phyloP scores from a whole-genome alignment of 1,140 invertebrate species.

The Drosophila kohkoa region DNA sequence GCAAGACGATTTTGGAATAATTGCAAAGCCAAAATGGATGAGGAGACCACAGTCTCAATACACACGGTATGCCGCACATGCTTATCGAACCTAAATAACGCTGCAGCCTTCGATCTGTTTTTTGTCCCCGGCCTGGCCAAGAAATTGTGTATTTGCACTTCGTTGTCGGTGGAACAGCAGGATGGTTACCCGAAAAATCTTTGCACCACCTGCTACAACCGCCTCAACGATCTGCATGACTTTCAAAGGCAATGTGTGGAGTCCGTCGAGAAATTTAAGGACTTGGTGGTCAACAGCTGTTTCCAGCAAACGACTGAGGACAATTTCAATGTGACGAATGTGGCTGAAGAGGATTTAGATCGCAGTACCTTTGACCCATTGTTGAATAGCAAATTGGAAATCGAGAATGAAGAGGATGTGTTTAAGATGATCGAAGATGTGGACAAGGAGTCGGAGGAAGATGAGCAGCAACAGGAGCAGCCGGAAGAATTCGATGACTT shows the following conservation, averaged over 20 bases:
- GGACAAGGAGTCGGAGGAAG: constrained; percentile 67
- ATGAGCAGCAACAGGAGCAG: constrained; percentile 38
- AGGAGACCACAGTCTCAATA: constrained; percentile 57
- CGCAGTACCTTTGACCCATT: background rate
- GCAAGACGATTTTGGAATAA: background rate
- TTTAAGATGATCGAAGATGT: constrained; percentile 77
- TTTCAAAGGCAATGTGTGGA: constrained; percentile 76
- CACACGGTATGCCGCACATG: constrained; percentile 76
- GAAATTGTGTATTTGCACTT: constrained; percentile 74
- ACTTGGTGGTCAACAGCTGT: constrained; percentile 56
- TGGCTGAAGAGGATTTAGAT: constrained; percentile 26
- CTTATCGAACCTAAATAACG: constrained; percentile 59
- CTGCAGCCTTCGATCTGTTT: constrained; percentile 66
- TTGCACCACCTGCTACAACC: constrained; percentile 63
- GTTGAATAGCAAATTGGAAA: constrained; percentile 65
- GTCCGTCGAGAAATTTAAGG: constrained; percentile 71
- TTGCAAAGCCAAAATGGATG: constrained; percentile 42
- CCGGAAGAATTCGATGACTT: constrained; percentile 39
- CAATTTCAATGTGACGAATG: constrained; percentile 47
- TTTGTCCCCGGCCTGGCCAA: constrained; percentile 74
- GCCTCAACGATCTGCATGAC: constrained; percentile 73
- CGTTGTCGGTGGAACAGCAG: constrained; percentile 68
- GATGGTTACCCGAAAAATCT: constrained; percentile 77
- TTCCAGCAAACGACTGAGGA: background rate
- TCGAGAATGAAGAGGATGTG: constrained; percentile 78